Percentiles rank a stretch among this genome's conserved stretches.
Conservation (phyloP, 1,140 invertebrate species). For the Monochamus saltuarius region DNA sequence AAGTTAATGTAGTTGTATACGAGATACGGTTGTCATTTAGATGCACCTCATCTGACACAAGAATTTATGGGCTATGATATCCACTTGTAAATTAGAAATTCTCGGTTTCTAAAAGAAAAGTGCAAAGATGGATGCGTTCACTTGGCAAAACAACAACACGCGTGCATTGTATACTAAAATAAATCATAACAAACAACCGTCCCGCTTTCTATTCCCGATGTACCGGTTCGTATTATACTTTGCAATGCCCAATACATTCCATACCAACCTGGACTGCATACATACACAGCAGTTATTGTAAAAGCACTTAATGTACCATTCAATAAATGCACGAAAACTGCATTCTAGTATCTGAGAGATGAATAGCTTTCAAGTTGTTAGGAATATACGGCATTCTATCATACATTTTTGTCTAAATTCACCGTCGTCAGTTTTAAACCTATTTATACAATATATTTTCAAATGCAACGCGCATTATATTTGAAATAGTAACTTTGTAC, state of each 20-base stretch:
- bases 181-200: slow-evolving; percentile 30
- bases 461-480: too few species aligned
- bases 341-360: slow-evolving; percentile 19
- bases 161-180: slow-evolving; percentile 24
- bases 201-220: slow-evolving; percentile 33
- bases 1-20: too few species aligned
- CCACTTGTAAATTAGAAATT: slow-evolving; percentile 21
- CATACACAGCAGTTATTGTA: slow-evolving; percentile 22
- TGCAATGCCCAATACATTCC: slow-evolving; percentile 21
- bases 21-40: too few species aligned
- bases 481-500: too few species aligned
- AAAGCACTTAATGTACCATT: slow-evolving; percentile 40
- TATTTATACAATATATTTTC: too few species aligned
- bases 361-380: slow-evolving; percentile 10
- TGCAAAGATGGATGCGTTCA: slow-evolving; percentile 13
- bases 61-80: slow-evolving; percentile 21
- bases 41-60: not conserved
- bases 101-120: slow-evolving; percentile 1
- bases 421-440: too few species aligned
- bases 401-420: too few species aligned
- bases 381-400: slow-evolving; percentile 2
- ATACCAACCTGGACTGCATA: slow-evolving; percentile 14
- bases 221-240: slow-evolving; percentile 32
- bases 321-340: slow-evolving; percentile 42
- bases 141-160: slow-evolving; percentile 19